Evolutionary conservation across 2,888 invertebrate species (phyloP), one percentile per base, ranked within the genome.

Genomic region (Diadromus collaris): DNA sequence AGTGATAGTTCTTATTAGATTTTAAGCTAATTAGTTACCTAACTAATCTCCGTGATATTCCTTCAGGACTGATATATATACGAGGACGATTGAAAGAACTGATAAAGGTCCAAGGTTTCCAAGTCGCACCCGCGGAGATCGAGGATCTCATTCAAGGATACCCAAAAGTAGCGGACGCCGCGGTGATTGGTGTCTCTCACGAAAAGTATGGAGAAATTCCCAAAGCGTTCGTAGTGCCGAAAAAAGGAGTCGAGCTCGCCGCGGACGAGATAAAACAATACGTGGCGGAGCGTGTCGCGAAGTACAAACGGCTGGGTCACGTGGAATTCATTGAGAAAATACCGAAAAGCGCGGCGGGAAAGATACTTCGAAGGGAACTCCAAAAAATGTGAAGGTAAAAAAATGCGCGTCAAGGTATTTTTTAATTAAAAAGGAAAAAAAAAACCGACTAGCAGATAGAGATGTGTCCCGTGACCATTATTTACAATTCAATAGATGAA

Each of bases 111-210:
- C 92, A 93, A 93, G 89, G 94, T 92, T 2, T 94, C 92, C 86
- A 95, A 93, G 97, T 97, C 7, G 94, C 97, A 7, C 97, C 97
- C 16, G 96, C 96, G 1, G 97, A 97, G 89, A 89, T 97, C 58
- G 97, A 97, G 89, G 94, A 93, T 75, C 87, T 95, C 4, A 87
- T 96, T 2, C 92, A 95, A 68, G 92, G 93, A 65, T 94, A 95
- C 87, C 94, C 95, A 0, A 93, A 93, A 24, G 93, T 98, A 0
- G 89, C 92, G 10, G 97, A 98, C 84, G 96, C 94, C 0, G 97
- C 95, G 0, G 97, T 98, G 0, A 92, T 97, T 69, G 97, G 96
- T 0, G 90, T 95, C 3, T 93, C 94, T 0, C 94, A 96, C 86
- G 91, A 92, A 0, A 87, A 89, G 4, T 92, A 92, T n/a, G 97